These are phyloP conservation scores for Puntigrus tetrazona DNA, from an alignment of 2,113 vertebrate species.

Conservation along the genomic window DNA sequence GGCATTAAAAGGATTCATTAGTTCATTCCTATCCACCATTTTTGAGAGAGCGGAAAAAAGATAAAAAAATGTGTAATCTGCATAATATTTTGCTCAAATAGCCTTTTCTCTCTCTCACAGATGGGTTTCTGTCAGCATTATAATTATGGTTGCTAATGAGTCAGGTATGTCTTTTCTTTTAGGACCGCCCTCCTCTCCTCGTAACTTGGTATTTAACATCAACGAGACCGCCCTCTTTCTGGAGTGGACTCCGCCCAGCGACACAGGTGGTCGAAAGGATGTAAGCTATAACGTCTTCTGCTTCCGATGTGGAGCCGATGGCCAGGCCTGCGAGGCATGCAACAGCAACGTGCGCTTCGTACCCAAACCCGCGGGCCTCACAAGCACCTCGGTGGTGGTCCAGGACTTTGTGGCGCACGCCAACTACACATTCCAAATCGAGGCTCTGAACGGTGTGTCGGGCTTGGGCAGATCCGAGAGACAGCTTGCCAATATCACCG, in stretches of 20 bases:
- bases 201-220: constrained; percentile 89
- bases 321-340: constrained; percentile 85
- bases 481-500: constrained; percentile 86
- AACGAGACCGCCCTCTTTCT: constrained; percentile 95
- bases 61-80: background rate
- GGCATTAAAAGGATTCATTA: constrained; percentile 5
- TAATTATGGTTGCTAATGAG: background rate
- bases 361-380: constrained; percentile 85
- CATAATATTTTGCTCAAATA: background rate
- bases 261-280: constrained; percentile 91
- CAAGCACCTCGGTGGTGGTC: constrained; percentile 86
- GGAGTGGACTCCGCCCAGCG: constrained; percentile 93
- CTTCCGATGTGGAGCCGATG: constrained; percentile 84
- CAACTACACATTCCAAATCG: constrained; percentile 96
- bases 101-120: background rate
- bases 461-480: constrained; percentile 83
- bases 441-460: constrained; percentile 92
- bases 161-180: constrained; percentile 48
- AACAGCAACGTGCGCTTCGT: constrained; percentile 89
- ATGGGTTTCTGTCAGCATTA: background rate
- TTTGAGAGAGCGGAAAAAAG: background rate
- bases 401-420: constrained; percentile 88
- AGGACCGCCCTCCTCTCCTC: constrained; percentile 86
- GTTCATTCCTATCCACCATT: background rate
- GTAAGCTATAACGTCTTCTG: constrained; percentile 92